These are phyloP conservation scores for Drosophila parvula DNA, from an alignment of 1,140 invertebrate species.

Conservation along the genomic window DNA sequence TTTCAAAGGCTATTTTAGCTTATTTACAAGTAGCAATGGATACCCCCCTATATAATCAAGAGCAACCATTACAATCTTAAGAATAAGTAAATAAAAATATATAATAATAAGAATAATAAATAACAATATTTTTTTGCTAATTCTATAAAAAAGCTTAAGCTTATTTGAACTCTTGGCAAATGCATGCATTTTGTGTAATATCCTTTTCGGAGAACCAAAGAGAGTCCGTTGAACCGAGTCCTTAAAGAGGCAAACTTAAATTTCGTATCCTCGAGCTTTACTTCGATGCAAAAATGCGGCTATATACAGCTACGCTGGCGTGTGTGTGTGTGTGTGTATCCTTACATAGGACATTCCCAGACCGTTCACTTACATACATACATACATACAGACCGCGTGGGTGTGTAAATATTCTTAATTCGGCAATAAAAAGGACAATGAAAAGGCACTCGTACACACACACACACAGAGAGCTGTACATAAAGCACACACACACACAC, in stretches of 20 bases:
- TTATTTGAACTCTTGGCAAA: neutral
- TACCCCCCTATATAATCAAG: no score
- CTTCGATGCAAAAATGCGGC: conserved; percentile 5
- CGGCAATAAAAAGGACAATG: conserved; percentile 43
- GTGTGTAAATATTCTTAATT: conserved; percentile 23
- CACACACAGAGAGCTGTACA: neutral
- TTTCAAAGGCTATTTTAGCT: no score
- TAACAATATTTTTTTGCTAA: no score
- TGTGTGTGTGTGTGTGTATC: neutral
- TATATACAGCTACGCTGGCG: neutral
- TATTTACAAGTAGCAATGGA: no score
- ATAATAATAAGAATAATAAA: no score
- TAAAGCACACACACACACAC: neutral
- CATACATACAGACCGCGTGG: conserved; percentile 1
- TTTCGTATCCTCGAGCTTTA: neutral
- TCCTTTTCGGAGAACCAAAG: neutral
- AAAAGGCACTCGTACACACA: conserved; percentile 15
- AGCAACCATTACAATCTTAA: no score
- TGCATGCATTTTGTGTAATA: neutral
- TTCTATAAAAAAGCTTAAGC: neutral
- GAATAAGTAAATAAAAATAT: no score
- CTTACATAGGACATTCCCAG: conserved; percentile 30
- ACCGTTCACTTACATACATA: neutral
- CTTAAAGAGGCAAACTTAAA: conserved; percentile 5
- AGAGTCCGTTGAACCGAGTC: conserved; percentile 1